Evolutionary conservation across 2,797 vertebrate genomes (phyloP), one percentile per base, ranked within the genome.

Genomic region (Syngnathus acus): DNA sequence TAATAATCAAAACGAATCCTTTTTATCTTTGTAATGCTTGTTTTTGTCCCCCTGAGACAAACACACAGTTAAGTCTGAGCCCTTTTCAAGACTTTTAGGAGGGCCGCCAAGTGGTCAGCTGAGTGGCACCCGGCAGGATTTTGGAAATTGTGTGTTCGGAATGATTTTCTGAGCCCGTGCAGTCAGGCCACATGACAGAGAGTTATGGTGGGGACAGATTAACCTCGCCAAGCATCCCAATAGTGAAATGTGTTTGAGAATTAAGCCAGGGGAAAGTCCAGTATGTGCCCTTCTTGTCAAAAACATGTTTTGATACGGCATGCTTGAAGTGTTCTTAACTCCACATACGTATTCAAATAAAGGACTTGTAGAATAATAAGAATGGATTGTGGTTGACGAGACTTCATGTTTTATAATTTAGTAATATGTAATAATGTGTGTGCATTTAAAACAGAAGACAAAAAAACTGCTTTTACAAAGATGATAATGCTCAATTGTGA

Each of bases 141-240:
- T 64, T 21, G 47, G 16, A 64, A 64, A 64, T 38, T 39, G 47
- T 38, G 57, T 39, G 14, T 43, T 64, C 26, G 59, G n/a, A 21
- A n/a, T 21, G 60, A 45, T 62, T 62, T 42, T 62, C 45, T 23
- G 23, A 45, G 62, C 26, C 11, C 21, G 17, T 2, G 23, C 42
- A 17, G 45, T 53, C 47, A 17, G 9, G 9, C 32, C 63, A 53
- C 63, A 50, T 64, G 63, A 64, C 45, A 3, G 23, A 37, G 26
- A 51, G 48, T 38, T 32, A 51, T 8, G 40, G 63, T 19, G 32
- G 32, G 63, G 76, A 79, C 68, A 79, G 88, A 91, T 91, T 89
- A 91, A 83, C 80, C 72, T 75, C 68, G 66, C 48, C 63, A n/a
- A 64, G 47, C 32, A n/a, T 53, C 47, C 47, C 21, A 13, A 38